These are phyloP conservation scores for Heliconius congener DNA, from an alignment of 1,140 invertebrate genomes.

Conservation along the genomic window DNA sequence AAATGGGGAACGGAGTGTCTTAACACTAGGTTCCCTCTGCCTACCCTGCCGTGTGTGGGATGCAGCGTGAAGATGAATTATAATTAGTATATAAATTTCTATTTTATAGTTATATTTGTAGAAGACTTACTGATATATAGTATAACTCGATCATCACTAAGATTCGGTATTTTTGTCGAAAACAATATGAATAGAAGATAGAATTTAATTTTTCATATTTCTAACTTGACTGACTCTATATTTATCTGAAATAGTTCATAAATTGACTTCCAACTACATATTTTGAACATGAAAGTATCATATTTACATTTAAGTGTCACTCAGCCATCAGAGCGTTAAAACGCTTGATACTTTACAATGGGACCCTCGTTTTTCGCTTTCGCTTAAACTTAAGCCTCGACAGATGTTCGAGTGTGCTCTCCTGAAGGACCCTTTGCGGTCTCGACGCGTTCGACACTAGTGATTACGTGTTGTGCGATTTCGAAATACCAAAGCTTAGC, in stretches of 20 bases:
- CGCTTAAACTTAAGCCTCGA: slow-evolving; percentile 60
- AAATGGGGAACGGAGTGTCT: no score
- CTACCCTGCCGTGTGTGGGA: no score
- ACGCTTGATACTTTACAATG: slow-evolving; percentile 37
- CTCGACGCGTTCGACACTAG: slow-evolving; percentile 43
- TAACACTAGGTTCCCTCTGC: no score
- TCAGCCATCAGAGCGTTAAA: slow-evolving; percentile 34
- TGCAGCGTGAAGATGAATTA: no score
- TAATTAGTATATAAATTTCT: no score
- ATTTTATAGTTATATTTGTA: no score
- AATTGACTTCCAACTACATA: not conserved
- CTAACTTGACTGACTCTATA: no score
- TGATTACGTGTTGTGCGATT: slow-evolving; percentile 41
- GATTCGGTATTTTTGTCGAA: no score
- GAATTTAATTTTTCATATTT: no score
- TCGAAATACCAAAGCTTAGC: slow-evolving; percentile 21
- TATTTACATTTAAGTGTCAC: slow-evolving; percentile 20
- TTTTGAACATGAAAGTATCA: slow-evolving; percentile 2
- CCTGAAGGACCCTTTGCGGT: slow-evolving; percentile 52
- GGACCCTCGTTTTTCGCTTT: slow-evolving; percentile 36
- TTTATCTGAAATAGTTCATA: not conserved
- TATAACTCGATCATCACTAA: no score
- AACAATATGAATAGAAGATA: no score
- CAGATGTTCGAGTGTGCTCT: slow-evolving; percentile 62
- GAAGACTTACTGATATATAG: no score